These are phyloP conservation scores for Pseudeuparius sepicola DNA, from an alignment of 2,888 invertebrate species.

Conservation along the genomic window DNA sequence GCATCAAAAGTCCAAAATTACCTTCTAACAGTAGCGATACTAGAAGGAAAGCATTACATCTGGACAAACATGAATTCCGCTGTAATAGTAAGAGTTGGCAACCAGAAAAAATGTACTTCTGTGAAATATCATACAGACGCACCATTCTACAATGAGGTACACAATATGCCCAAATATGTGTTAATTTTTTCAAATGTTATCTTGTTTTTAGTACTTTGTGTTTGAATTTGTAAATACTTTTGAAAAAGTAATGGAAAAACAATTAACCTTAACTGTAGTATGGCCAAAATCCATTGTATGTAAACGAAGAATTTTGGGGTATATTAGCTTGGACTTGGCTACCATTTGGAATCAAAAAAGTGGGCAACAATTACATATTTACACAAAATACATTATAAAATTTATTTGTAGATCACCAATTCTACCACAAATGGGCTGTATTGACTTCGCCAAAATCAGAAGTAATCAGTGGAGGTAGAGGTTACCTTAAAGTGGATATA, in stretches of 20 bases:
- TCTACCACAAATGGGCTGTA: conserved; percentile 80
- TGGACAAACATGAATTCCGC: conserved; percentile 47
- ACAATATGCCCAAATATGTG: not conserved
- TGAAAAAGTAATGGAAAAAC: conserved; percentile 46
- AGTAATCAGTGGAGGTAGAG: conserved; percentile 46
- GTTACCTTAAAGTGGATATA: conserved; percentile 75
- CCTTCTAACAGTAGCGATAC: conserved; percentile 53
- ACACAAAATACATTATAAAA: conserved; percentile 6
- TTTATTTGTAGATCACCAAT: conserved; percentile 56
- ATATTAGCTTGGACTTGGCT: conserved; percentile 52
- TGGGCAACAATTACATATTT: conserved; percentile 29
- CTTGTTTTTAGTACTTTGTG: conserved; percentile 55
- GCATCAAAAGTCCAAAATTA: conserved; percentile 42
- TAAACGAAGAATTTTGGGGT: conserved; percentile 47
- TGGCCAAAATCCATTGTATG: conserved; percentile 36
- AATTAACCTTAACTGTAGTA: conserved; percentile 50
- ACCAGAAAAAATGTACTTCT: conserved; percentile 49
- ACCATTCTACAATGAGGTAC: conserved; percentile 61
- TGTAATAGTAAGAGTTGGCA: conserved; percentile 52
- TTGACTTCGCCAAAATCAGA: conserved; percentile 51
- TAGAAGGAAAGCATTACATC: conserved; percentile 53
- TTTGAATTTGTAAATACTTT: conserved; percentile 53
- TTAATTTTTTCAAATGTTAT: not conserved
- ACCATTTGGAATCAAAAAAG: conserved; percentile 63
- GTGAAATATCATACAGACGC: conserved; percentile 48